Percentiles rank a stretch among this genome's conserved stretches.
Conservation (phyloP, 1,140 invertebrate species). For the Chironomus tepperi region DNA sequence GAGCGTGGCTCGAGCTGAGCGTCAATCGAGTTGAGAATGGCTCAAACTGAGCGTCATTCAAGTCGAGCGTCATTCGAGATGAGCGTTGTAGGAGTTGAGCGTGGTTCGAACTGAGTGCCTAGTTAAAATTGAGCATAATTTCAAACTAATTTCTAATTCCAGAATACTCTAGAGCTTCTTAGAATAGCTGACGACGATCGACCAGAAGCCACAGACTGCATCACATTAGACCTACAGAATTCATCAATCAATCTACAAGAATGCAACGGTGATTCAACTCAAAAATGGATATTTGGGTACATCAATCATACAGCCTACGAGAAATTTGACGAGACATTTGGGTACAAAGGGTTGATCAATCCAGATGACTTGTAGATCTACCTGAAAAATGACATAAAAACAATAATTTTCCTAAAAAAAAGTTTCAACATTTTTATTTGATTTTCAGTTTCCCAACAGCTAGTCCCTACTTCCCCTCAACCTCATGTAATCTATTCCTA, state of each 20-base stretch:
- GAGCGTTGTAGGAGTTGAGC: no score
- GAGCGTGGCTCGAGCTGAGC: no score
- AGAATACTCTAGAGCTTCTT: neutral
- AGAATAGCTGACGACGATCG: neutral
- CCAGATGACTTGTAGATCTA: no score
- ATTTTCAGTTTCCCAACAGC: no score
- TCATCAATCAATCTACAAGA: neutral
- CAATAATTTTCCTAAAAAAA: no score
- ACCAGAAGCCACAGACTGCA: neutral
- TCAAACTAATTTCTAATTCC: neutral
- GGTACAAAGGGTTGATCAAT: neutral
- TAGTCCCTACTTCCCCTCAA: no score
- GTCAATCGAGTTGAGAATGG: no score
- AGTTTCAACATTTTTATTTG: no score
- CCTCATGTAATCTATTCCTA: neutral
- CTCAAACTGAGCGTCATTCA: no score
- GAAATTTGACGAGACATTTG: neutral
- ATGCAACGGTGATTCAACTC: conserved; percentile 12
- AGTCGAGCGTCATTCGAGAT: conserved; percentile 27
- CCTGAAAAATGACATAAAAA: no score
- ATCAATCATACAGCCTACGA: conserved; percentile 29
- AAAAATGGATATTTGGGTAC: conserved; percentile 35
- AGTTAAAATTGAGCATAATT: neutral
- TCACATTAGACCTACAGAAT: neutral
- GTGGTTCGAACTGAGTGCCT: neutral